Evolutionary conservation across 2,113 vertebrate genomes (phyloP), one percentile per base, ranked within the genome.

Genomic region (Falcunculus frontatus): DNA sequence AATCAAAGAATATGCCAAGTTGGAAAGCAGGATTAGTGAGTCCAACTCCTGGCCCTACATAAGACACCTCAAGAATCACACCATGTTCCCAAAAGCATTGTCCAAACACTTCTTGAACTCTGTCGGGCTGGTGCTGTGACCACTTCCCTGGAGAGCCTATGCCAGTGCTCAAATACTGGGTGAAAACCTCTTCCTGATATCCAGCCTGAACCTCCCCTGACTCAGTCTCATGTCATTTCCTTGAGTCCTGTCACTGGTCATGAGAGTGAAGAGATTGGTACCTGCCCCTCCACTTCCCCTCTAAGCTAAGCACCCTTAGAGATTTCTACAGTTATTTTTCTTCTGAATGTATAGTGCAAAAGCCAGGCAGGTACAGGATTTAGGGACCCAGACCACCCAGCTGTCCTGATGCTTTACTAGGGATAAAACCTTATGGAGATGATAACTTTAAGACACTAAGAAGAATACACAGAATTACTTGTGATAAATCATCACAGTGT

Each of bases 191-290:
- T 25, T 52, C 19, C 37, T 80, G 22, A 33, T 49, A 37, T 13
- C 27, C 44, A 57, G 2, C 32, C 37, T 67, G 52, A 59, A 52
- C 6, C 10, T 44, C 33, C 7, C 7, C 26, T 5, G 2, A 33
- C 10, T 33, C 18, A 46, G 6, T 14, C 29, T 67, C 33, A 16
- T 50, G 18, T 29, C 4, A 19, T 59, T 67, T 67, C 53, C 33
- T 67, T 14, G 12, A 37, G 18, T 37, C 17, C 27, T 3, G 2
- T 37, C 59, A 29, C 22, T 33, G 23, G 6, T n/a, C 33, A 67
- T 0, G 0, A 65, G 50, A 33, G 21, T 29, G 27, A 65, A 57
- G 9, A 56, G 12, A 29, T 44, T 49, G 13, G 33, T 39, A 14
- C 29, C 21, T 60, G 23, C 9, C 25, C 33, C 21, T 82, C 11